A percentile compares a stretch with the other conserved stretches of the same genome.
phyloP scores from a whole-genome alignment of 2,797 vertebrate species.

The Cichlasoma orientale region DNA sequence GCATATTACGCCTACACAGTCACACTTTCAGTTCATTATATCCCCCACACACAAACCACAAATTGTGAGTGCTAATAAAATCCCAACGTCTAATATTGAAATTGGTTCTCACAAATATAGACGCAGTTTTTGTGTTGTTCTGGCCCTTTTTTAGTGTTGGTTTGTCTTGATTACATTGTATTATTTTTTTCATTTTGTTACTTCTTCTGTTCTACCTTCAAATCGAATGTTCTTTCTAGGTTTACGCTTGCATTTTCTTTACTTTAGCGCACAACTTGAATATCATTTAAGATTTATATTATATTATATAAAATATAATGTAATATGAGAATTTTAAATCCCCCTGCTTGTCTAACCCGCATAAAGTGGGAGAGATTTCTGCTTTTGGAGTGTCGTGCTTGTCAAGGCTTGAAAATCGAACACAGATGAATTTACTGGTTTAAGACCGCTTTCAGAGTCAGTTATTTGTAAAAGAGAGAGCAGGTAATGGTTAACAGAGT shows the following conservation, averaged over 20 bases:
- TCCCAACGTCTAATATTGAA: not conserved
- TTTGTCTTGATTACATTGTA: not conserved
- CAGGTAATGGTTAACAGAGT: not conserved
- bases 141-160: not conserved
- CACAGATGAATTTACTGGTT: not conserved
- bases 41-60: not conserved
- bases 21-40: not conserved
- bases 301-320: not conserved
- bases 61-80: not conserved
- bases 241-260: not conserved
- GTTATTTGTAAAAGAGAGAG: too few relatives aligned
- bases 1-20: constrained; percentile 48
- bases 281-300: too few relatives aligned
- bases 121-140: not conserved
- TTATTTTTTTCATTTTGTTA: not conserved
- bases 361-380: not conserved
- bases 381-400: too few relatives aligned
- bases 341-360: not conserved
- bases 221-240: not conserved
- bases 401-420: not conserved
- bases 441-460: too few relatives aligned
- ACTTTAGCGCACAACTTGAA: too few relatives aligned
- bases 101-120: not conserved
- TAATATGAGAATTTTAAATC: not conserved
- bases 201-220: not conserved